Conservation (phyloP, 2,113 vertebrate genomes). For the Varanus salvator region DNA sequence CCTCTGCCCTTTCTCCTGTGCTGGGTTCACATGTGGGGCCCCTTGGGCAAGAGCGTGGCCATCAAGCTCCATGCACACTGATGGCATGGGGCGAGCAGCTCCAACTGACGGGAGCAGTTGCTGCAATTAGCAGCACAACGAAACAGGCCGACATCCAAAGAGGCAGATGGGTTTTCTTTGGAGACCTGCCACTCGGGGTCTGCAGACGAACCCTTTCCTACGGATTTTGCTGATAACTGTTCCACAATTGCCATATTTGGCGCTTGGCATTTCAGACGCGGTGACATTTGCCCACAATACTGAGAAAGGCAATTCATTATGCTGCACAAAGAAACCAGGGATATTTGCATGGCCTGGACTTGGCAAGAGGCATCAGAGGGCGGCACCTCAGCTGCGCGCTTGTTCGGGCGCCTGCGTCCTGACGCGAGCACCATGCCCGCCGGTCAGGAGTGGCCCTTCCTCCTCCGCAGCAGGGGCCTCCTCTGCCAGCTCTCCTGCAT, state of each 20-base stretch:
- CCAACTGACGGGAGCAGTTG: no score
- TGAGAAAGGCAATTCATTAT: background rate
- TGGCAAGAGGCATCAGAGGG: accelerated
- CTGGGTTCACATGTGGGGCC: no score
- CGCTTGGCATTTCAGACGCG: background rate
- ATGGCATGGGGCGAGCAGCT: no score
- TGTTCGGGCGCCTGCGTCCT: background rate
- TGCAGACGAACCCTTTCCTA: background rate
- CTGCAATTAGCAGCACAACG: no score
- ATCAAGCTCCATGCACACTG: no score
- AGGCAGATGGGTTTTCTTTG: background rate
- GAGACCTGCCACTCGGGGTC: background rate
- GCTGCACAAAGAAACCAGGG: accelerated
- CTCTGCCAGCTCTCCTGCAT: background rate
- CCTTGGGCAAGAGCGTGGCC: no score
- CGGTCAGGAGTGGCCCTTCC: conserved; percentile 30
- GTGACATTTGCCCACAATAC: background rate
- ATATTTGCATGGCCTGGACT: background rate
- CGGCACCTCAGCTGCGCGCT: background rate
- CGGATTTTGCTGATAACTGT: no score
- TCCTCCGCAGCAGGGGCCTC: conserved; percentile 16
- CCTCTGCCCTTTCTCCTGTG: no score
- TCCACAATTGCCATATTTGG: background rate
- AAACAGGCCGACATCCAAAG: background rate
- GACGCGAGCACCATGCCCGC: conserved; percentile 11